phyloP scores from a whole-genome alignment of 2,113 vertebrate species.

The Tautogolabrus adspersus region DNA sequence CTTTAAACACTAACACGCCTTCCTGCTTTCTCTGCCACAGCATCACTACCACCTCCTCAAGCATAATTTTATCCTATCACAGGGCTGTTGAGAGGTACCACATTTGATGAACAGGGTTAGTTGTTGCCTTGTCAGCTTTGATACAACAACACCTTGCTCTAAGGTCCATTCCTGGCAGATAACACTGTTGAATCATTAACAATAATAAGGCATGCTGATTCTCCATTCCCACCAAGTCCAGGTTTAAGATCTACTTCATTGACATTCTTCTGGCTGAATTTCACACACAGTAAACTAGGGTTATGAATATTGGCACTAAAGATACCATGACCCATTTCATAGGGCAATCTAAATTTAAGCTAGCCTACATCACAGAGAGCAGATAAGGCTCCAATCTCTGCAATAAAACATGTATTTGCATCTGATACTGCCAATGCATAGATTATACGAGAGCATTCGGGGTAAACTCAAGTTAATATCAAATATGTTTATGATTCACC shows the following conservation, averaged over 20 bases:
- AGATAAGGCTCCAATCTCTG: background rate
- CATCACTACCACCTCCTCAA: slow-evolving; percentile 4
- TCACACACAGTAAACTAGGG: background rate
- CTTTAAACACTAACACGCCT: background rate
- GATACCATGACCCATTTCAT: slow-evolving; percentile 54
- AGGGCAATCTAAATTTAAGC: slow-evolving; percentile 60
- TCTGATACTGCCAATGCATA: slow-evolving; percentile 1
- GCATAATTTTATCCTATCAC: slow-evolving; percentile 9
- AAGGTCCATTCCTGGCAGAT: slow-evolving; percentile 30
- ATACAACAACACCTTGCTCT: slow-evolving; percentile 42
- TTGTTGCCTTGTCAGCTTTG: slow-evolving; percentile 48
- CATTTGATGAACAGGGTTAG: slow-evolving; percentile 57
- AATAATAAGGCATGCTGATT: background rate
- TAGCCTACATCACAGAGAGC: slow-evolving; percentile 20
- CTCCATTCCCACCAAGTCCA: background rate
- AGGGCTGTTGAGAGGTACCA: slow-evolving; percentile 51
- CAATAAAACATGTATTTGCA: background rate
- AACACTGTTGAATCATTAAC: slow-evolving; percentile 23
- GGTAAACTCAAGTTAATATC: slow-evolving; percentile 2
- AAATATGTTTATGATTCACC: slow-evolving; percentile 15
- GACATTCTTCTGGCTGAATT: slow-evolving; percentile 12
- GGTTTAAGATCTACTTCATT: slow-evolving; percentile 22
- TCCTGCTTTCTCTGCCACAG: background rate
- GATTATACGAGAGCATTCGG: slow-evolving; percentile 9
- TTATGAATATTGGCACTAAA: slow-evolving; percentile 35